Base-by-base conservation (phyloP, 1,140 invertebrate genomes). In the Sminthurides bifidus region DNA sequence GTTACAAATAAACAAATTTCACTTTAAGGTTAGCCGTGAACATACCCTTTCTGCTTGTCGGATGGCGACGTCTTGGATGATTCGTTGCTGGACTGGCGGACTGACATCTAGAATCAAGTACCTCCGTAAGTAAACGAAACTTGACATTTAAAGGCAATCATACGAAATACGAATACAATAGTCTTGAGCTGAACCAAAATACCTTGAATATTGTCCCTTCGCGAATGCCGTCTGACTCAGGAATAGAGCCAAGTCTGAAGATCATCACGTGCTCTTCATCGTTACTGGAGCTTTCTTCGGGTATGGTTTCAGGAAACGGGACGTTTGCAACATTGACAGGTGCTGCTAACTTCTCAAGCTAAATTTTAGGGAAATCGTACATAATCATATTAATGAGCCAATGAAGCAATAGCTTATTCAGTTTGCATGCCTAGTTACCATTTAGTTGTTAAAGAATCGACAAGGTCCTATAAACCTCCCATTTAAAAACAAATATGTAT, bases 191-290 rank as follows among this genome's bases (percentile, higher is more conserved):
- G n/a, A n/a, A n/a, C n/a, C n/a, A 52, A 1, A 66, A 72, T 72
- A 83, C 81, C 49, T 81, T 81, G 65, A 80, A 84, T 60, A 83
- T 79, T 3, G 79, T 73, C 12, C 71, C 73, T 68, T 77, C 72
- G 59, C 74, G 74, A 12, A 77, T 69, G 14, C 72, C 73, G 43
- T 79, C 82, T 3, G 79, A 77, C 64, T 82, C 82, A 58, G 78
- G 79, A 43, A 84, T 72, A 0, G 82, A 82, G 17, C 83, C 82
- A 37, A 86, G 69, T 2, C 82, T 75, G 65, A 85, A 85, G 67
- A 86, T 86, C 27, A 87, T 87, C 65, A 91, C 85, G 68, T 90
- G 86, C 70, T 92, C 87, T 68, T 91, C 88, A 71, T 90, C 87
- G 41, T 85, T 84, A 63, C 87, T 89, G 2, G 60, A 62, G 67